Conservation (phyloP, 2,797 vertebrate species). For the Fratercula arctica region DNA sequence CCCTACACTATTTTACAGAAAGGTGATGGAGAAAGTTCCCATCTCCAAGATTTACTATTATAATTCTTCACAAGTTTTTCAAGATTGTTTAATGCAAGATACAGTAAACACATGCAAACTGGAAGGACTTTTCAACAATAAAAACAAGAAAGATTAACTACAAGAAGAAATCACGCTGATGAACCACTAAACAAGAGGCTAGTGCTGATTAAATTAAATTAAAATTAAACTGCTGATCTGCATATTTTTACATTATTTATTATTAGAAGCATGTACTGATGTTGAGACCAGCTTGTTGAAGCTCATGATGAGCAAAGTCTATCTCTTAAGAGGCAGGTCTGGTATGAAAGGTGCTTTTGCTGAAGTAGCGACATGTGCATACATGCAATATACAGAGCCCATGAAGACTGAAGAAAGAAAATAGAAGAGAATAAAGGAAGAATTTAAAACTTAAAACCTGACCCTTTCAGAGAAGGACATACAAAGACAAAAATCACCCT, state of each 20-base stretch:
- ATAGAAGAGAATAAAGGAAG: neutral
- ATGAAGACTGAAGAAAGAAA: neutral
- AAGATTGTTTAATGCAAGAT: neutral
- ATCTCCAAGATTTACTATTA: neutral
- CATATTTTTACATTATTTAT: neutral
- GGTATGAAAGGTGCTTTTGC: conserved; percentile 43
- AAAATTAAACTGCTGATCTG: neutral
- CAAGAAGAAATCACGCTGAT: neutral
- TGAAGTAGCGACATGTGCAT: neutral
- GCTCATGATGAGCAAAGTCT: neutral
- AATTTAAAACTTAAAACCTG: neutral
- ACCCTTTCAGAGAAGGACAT: neutral
- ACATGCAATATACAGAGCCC: conserved; percentile 53
- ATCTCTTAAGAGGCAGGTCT: conserved; percentile 65
- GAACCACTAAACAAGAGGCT: neutral
- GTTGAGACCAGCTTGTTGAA: conserved; percentile 60
- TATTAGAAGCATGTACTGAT: conserved; percentile 61
- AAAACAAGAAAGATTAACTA: neutral
- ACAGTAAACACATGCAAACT: neutral
- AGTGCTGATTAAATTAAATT: neutral
- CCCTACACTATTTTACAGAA: neutral
- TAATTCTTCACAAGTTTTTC: neutral
- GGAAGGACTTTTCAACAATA: neutral
- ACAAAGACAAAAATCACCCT: conserved; percentile 42
- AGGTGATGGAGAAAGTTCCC: neutral